Evolutionary conservation across 2,113 vertebrate species (phyloP), one percentile per base, ranked within the genome.

Genomic region (Burhinus bistriatus): DNA sequence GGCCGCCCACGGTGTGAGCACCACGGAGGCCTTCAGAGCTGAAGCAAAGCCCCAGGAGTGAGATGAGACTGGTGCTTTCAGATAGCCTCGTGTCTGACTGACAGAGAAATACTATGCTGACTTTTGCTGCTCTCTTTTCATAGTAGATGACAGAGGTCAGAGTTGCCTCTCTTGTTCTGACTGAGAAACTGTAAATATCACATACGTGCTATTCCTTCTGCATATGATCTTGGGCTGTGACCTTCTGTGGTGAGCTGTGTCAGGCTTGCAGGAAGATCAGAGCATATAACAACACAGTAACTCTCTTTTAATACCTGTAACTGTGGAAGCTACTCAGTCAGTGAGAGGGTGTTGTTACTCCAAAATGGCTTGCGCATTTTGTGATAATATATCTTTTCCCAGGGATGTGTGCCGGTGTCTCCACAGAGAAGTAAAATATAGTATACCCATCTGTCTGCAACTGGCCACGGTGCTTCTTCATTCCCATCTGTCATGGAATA

Each of bases 1-100:
- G 40, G 8, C n/a, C 1, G 5, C 34, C 30, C 23, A 3, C 2
- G 4, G 25, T 26, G 7, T 1, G 2, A 85, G n/a, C 30, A 49
- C 42, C 40, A 14, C 0, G 2, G 40, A 47, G 12, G 38, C 8
- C 34, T 86, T 83, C 6, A 5, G 61, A 93, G 22, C 11, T 79
- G 27, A 87, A 69, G 61, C 6, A 80, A 83, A 90, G 23, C 17
- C 30, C 44, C 54, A 27, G 49, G n/a, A 66, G 13, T n/a, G 42
- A 83, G 93, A 87, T 7, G 17, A 32, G 29, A 25, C 45, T 38
- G 29, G 11, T 78, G 20, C 16, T 77, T 87, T 73, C 38, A 30
- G n/a, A 8, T 9, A 72, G n/a, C 22, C 47, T 70, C 20, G n/a
- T 13, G 45, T 44, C 59, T 81, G 73, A 70, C 44, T 65, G 54